phyloP scores from a whole-genome alignment of 2,797 vertebrate genomes.

The Rachycentron canadum region DNA sequence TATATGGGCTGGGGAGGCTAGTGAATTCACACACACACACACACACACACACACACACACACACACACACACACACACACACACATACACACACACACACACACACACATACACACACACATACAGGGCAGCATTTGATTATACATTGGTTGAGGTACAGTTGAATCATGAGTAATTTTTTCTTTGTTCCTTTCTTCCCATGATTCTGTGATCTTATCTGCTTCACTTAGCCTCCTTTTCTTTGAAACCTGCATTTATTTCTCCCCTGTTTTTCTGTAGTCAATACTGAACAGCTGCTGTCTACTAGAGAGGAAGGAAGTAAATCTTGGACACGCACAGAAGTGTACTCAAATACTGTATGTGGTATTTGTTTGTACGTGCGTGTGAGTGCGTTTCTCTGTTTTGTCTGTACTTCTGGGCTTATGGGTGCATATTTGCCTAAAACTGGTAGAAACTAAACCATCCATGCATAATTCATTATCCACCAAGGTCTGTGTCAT shows the following conservation, averaged over 20 bases:
- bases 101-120: constrained; percentile 8
- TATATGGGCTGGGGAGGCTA: constrained; percentile 29
- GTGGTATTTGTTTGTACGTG: neutral
- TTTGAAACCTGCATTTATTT: constrained; percentile 23
- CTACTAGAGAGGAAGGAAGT: constrained; percentile 31
- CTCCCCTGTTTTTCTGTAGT: constrained; percentile 13
- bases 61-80: constrained; percentile 5
- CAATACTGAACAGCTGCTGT: constrained; percentile 46
- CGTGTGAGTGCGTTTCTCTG: neutral
- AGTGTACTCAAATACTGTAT: constrained; percentile 2
- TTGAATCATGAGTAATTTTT: neutral
- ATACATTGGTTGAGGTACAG: neutral
- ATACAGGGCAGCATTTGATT: constrained; percentile 1
- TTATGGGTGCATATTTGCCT: constrained; percentile 25
- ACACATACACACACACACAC: constrained; percentile 26
- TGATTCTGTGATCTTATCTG: neutral
- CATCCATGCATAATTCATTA: constrained; percentile 49
- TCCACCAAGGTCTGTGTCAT: constrained; percentile 24
- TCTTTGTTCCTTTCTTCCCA: neutral
- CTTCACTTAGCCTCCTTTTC: constrained; percentile 16
- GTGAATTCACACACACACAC: neutral
- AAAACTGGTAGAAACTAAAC: constrained; percentile 30
- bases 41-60: too few species aligned
- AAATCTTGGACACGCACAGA: constrained; percentile 17
- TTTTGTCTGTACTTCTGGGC: constrained; percentile 11